Base-by-base conservation (phyloP, 1,140 invertebrate species). In the Eurosta solidaginis region DNA sequence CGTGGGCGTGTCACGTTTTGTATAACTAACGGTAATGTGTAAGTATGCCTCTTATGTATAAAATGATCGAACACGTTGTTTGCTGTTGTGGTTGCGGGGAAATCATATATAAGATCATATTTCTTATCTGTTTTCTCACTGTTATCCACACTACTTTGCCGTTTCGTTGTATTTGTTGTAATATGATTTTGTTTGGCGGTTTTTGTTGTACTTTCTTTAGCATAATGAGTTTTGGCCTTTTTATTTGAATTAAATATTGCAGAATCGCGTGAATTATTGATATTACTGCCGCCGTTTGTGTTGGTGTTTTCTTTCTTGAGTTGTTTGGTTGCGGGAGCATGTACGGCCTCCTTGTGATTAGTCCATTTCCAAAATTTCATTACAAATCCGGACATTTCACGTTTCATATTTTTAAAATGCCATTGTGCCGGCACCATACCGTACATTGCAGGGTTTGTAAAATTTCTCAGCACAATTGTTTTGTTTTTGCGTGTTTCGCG, bases 331-430 rank as follows among this genome's bases (percentile, higher is more conserved):
- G n/a, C n/a, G n/a, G 73, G 22, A 9, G 36, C 20, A 20, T 76
- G 54, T 74, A 63, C 17, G 40, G 36, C 47, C 12, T 22, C 77
- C 7, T 33, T 20, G 6, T 83, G 83, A 0, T 52, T 81, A 36
- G 90, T 90, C 93, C 93, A 95, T 81, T 93, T 91, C 94, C 94
- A 95, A 85, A 94, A 93, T 89, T 95, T 95, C 52, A 95, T 87
- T 27, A 93, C 91, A 88, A 94, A 95, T 0, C 93, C 93, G 33
- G 90, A 89, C 50, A 93, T 90, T 47, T 90, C 90, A 3, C 89
- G 88, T 79, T 91, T 91, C 52, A 89, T 73, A 78, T 89, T 82
- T 76, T 86, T 87, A 78, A 93, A 92, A 20, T 89, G 88, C 82
- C 93, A 90, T n/a, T 91, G 89, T 12, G 90, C 92, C 0, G 93